phyloP scores from a whole-genome alignment of 2,888 invertebrate species.

The Patella depressa region DNA sequence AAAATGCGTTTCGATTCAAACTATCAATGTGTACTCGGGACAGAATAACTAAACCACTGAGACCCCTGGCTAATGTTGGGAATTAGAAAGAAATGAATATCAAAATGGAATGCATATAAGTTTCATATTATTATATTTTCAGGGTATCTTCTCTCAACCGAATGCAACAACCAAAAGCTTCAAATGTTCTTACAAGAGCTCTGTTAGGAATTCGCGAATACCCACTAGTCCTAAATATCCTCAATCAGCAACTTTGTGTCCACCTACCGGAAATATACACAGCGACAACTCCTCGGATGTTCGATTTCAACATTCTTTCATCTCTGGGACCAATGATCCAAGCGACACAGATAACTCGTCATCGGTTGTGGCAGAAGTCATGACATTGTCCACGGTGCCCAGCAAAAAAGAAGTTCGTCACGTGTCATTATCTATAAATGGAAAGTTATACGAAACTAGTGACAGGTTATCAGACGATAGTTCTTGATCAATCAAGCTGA shows the following conservation, averaged over 20 bases:
- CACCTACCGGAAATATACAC: neutral
- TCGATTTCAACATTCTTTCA: neutral
- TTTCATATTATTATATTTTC: neutral
- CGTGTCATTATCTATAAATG: conserved; percentile 4
- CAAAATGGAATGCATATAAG: too few species aligned
- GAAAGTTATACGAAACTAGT: neutral
- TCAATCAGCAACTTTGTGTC: neutral
- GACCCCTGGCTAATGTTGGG: too few species aligned
- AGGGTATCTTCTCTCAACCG: neutral
- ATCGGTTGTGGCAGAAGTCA: neutral
- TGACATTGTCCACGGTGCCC: neutral
- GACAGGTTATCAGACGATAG: neutral
- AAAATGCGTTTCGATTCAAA: too few species aligned
- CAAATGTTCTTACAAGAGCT: neutral
- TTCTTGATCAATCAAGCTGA: too few species aligned
- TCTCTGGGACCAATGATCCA: neutral
- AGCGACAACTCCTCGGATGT: neutral
- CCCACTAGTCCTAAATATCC: neutral
- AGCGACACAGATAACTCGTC: neutral
- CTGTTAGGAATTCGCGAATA: neutral
- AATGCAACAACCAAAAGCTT: neutral
- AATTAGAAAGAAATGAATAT: too few species aligned
- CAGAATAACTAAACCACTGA: too few species aligned
- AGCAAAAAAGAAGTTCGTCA: neutral
- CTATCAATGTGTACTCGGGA: too few species aligned